A percentile compares a stretch with the other conserved stretches of the same genome.
Conservation (phyloP, 2,888 invertebrate genomes). For the Homarus gammarus region DNA sequence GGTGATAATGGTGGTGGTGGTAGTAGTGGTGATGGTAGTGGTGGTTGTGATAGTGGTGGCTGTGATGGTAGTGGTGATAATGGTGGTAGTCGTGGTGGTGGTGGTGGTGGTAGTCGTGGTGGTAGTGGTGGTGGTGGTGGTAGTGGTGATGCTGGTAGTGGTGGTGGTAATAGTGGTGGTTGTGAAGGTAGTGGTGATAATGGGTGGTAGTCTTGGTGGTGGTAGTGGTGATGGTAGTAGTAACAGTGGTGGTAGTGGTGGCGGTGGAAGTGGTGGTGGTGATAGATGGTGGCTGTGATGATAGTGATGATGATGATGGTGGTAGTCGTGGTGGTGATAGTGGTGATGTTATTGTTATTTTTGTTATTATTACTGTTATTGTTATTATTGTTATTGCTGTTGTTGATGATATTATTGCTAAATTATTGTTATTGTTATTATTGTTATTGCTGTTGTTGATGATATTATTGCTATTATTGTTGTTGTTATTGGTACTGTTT, state of each 20-base stretch:
- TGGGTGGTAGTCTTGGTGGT: neutral
- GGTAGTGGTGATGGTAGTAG: neutral
- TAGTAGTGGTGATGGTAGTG: too few species aligned
- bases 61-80: too few species aligned
- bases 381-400: constrained; percentile 5
- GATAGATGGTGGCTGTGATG: neutral
- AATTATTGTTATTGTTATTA: neutral
- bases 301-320: neutral
- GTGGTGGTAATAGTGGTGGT: neutral
- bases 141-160: too few species aligned
- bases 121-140: neutral
- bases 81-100: neutral
- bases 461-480: neutral
- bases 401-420: constrained; percentile 19
- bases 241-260: neutral
- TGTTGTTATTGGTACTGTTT: neutral
- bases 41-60: too few species aligned
- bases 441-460: neutral
- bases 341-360: neutral
- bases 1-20: neutral
- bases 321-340: neutral
- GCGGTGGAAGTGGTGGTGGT: neutral
- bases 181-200: neutral
- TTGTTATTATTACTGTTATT: neutral
- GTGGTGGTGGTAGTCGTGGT: neutral